phyloP scores from a whole-genome alignment of 1,140 invertebrate species.

The Hermetia illucens region DNA sequence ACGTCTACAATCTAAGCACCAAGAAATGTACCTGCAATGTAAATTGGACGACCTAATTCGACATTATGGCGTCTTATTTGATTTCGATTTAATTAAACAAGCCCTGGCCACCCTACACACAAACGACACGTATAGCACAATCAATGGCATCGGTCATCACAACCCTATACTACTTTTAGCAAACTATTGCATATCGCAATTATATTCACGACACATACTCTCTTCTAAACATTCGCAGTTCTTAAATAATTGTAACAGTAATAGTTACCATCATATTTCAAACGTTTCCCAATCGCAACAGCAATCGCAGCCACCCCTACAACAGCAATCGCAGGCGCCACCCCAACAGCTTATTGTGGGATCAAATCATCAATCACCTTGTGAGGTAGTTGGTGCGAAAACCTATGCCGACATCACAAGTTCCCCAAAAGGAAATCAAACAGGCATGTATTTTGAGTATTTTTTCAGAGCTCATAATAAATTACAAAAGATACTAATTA shows the following conservation, averaged over 20 bases:
- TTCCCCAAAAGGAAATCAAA: constrained; percentile 1
- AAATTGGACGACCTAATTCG: constrained; percentile 54
- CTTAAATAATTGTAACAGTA: constrained; percentile 35
- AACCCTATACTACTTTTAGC: constrained; percentile 55
- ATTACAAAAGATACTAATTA: too few species aligned
- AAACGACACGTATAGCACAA: constrained; percentile 30
- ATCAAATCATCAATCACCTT: neutral
- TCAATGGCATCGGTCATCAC: constrained; percentile 25
- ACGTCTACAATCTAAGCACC: constrained; percentile 47
- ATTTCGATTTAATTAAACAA: constrained; percentile 48
- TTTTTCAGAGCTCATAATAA: too few species aligned
- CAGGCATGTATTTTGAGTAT: too few species aligned
- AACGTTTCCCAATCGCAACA: constrained; percentile 7
- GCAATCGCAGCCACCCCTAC: constrained; percentile 5
- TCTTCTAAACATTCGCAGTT: constrained; percentile 34
- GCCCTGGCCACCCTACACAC: constrained; percentile 44
- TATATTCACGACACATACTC: constrained; percentile 52
- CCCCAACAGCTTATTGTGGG: neutral
- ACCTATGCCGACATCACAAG: constrained; percentile 8
- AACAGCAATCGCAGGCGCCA: constrained; percentile 7
- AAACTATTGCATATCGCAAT: constrained; percentile 56
- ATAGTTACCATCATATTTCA: constrained; percentile 30
- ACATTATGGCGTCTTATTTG: constrained; percentile 46
- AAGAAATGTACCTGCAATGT: constrained; percentile 56
- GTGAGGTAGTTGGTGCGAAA: too few species aligned